phyloP scores from a whole-genome alignment of 2,888 invertebrate species.

The Julus scanicus region DNA sequence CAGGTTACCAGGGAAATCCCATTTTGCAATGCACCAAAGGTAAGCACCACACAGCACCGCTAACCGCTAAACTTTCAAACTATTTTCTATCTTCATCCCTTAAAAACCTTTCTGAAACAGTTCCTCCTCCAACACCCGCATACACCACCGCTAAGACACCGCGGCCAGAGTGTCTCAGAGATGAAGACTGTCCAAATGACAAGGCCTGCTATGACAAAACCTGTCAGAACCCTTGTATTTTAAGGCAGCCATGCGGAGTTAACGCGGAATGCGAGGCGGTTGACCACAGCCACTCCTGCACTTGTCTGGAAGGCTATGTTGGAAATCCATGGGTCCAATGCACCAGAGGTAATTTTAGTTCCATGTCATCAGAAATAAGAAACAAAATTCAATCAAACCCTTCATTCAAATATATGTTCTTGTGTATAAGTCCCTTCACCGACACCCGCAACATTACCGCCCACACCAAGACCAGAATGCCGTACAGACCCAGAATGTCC shows the following conservation, averaged over 20 bases:
- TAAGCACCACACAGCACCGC: neutral
- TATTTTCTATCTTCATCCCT: neutral
- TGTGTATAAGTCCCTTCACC: constrained; percentile 50
- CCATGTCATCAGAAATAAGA: constrained; percentile 70
- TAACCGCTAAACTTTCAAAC: too few species aligned
- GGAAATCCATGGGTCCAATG: constrained; percentile 77
- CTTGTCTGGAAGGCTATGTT: constrained; percentile 81
- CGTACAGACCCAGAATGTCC: constrained; percentile 63
- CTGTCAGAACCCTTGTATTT: constrained; percentile 79
- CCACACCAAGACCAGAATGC: constrained; percentile 53
- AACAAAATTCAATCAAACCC: constrained; percentile 69
- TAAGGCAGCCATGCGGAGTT: constrained; percentile 76
- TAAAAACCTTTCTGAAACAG: neutral
- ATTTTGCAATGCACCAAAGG: constrained; percentile 74
- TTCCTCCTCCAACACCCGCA: constrained; percentile 32
- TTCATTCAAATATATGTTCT: neutral
- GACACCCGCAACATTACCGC: constrained; percentile 53
- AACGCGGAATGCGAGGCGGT: constrained; percentile 81
- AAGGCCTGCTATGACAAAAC: constrained; percentile 82
- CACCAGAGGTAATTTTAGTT: constrained; percentile 53
- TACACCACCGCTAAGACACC: neutral
- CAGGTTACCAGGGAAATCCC: constrained; percentile 75
- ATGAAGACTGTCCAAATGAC: constrained; percentile 69
- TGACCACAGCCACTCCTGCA: constrained; percentile 82
- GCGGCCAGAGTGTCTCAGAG: constrained; percentile 56